Evolutionary conservation across 2,888 invertebrate species (phyloP), one percentile per base, ranked within the genome.

Genomic region (Caprella mutica): DNA sequence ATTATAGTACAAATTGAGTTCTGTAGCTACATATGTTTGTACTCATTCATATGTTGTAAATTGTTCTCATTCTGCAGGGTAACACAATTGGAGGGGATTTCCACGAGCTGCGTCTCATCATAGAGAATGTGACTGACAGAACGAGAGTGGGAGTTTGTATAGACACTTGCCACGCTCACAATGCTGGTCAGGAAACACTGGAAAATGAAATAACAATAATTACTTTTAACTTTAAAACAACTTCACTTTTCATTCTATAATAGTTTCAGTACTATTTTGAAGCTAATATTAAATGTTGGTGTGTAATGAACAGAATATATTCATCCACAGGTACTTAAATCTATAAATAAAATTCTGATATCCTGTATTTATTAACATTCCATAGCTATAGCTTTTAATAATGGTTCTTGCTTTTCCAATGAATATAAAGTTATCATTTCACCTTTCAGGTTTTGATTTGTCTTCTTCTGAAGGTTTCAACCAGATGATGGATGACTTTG

Each of bases 81-180:
- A 59, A 69, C 60, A 73, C 72, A 14, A 65, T 74, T 23, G 73
- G 74, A 8, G 72, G 73, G 14, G 69, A 69, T 40, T 65, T 68
- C 24, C 52, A 60, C 26, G 68, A 68, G 48, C 52, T 68, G 35
- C 52, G 64, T 63, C 38, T 48, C 3, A 69, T 69, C 44, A 70
- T 69, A 9, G 65, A 67, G 30, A 54, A 51, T 44, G 68, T 69
- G 29, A 38, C 66, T 50, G 68, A 69, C 53, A 65, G 67, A 40
- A 48, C 66, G 6, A 44, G 69, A 24, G 55, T 69, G 23, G 69
- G 69, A 14, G 67, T 69, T 29, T 69, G 69, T 48, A 26, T 69
- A 9, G 69, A 69, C 50, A 74, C 74, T 1, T 74, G 74, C 59
- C 75, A 74, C 67, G 72, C 73, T 21, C 73, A 72, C 68, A 73